phyloP scores from a whole-genome alignment of 1,140 invertebrate species.

The Zaprionus gabonicus region DNA sequence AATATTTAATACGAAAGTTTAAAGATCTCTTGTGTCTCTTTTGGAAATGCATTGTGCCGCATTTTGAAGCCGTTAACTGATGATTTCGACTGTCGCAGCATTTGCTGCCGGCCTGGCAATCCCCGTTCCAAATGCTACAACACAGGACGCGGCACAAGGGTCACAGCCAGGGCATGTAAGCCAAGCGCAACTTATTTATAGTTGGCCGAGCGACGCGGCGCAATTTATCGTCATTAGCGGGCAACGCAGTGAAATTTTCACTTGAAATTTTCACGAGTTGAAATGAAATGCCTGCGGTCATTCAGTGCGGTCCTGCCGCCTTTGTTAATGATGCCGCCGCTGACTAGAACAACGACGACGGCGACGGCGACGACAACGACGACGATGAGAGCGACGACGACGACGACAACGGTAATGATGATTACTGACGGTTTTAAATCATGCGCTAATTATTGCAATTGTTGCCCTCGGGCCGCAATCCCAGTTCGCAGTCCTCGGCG shows the following conservation, averaged over 20 bases:
- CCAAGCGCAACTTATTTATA: constrained; percentile 77
- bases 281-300: constrained; percentile 75
- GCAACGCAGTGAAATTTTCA: constrained; percentile 69
- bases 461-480: constrained; percentile 51
- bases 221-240: constrained; percentile 80
- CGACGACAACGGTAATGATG: constrained; percentile 77
- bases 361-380: constrained; percentile 36
- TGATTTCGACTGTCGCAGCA: constrained; percentile 35
- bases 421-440: constrained; percentile 83
- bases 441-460: constrained; percentile 83
- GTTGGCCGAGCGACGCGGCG: constrained; percentile 56
- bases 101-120: neutral
- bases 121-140: neutral
- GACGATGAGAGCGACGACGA: constrained; percentile 26
- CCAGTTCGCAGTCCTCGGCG: constrained; percentile 16
- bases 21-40: no score
- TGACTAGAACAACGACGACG: constrained; percentile 22
- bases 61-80: constrained; percentile 49
- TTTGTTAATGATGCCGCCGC: constrained; percentile 65
- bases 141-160: neutral
- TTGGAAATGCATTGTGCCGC: constrained; percentile 40
- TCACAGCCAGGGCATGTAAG: constrained; percentile 21
- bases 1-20: neutral
- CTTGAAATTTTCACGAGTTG: constrained; percentile 75
- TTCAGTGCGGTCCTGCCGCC: constrained; percentile 47